These are phyloP conservation scores for Torymus tubicola DNA, from an alignment of 2,888 invertebrate genomes.

Conservation along the genomic window DNA sequence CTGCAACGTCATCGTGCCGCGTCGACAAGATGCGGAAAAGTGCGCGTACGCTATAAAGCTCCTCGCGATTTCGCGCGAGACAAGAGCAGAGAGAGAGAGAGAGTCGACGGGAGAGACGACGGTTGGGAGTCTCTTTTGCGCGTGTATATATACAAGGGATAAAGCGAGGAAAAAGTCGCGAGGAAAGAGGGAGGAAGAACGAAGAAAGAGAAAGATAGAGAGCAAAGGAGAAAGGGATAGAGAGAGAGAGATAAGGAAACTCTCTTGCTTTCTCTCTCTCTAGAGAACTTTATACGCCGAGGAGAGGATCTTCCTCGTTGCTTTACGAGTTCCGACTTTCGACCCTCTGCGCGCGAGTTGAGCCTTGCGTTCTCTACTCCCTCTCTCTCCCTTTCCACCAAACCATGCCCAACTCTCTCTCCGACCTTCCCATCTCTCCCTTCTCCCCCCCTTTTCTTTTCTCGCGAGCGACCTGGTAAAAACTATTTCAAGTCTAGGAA, in stretches of 20 bases:
- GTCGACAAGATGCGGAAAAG: too few relatives aligned
- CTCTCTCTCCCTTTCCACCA: not conserved
- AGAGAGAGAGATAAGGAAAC: not conserved
- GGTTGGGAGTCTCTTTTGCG: not conserved
- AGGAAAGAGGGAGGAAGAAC: too few relatives aligned
- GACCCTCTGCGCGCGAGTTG: not conserved
- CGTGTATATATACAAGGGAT: not conserved
- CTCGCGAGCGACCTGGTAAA: conserved; percentile 27
- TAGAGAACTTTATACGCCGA: conserved; percentile 34
- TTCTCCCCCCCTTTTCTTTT: not conserved
- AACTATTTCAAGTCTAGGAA: conserved; percentile 47
- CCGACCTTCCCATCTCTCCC: not conserved
- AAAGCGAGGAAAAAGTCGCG: not conserved
- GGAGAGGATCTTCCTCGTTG: conserved; percentile 25
- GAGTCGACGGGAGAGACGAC: too few relatives aligned
- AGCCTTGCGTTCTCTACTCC: not conserved
- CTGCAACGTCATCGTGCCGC: too few relatives aligned
- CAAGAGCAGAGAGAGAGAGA: not conserved
- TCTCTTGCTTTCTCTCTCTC: not conserved
- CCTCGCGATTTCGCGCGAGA: not conserved
- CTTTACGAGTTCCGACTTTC: conserved; percentile 53
- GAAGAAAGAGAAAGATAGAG: too few relatives aligned
- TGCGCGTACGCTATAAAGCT: not conserved
- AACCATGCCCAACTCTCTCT: not conserved
- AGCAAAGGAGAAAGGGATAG: too few relatives aligned